Evolutionary conservation across 2,113 vertebrate genomes (phyloP).

Genomic region (Hydrolagus affinis): DNA sequence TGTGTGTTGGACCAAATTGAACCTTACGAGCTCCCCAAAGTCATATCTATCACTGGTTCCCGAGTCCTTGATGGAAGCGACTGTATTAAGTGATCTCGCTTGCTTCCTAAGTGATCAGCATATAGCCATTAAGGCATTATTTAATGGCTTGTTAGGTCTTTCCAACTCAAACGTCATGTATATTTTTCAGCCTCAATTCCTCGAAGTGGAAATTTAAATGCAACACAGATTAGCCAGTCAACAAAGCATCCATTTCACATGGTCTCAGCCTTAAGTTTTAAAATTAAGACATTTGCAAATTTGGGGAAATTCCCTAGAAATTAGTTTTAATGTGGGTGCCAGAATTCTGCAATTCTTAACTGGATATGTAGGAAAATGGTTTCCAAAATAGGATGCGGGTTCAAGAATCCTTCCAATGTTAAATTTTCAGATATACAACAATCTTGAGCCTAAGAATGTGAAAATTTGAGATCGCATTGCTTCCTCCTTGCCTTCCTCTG

Average conservation of each 20-base stretch:
- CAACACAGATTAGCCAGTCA: neutral
- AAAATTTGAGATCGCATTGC: too few species aligned
- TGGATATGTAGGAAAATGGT: too few species aligned
- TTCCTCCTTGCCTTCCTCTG: too few species aligned
- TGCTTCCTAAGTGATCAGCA: neutral
- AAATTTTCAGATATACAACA: too few species aligned
- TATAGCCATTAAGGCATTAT: neutral
- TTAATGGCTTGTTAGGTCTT: neutral
- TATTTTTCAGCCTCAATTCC: neutral
- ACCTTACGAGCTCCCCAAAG: neutral
- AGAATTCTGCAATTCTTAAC: too few species aligned
- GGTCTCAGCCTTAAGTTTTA: too few species aligned
- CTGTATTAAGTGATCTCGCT: neutral
- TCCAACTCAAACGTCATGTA: neutral
- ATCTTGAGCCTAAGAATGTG: too few species aligned
- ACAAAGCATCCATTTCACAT: neutral
- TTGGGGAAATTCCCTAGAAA: too few species aligned
- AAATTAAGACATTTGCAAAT: too few species aligned
- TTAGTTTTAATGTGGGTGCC: too few species aligned
- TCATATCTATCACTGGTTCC: neutral
- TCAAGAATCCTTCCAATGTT: too few species aligned
- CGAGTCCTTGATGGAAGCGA: neutral
- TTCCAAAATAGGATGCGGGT: too few species aligned
- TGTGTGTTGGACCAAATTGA: neutral
- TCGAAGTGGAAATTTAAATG: neutral